Evolutionary conservation across 1,140 invertebrate species (phyloP).

Genomic region (Forficula auricularia): DNA sequence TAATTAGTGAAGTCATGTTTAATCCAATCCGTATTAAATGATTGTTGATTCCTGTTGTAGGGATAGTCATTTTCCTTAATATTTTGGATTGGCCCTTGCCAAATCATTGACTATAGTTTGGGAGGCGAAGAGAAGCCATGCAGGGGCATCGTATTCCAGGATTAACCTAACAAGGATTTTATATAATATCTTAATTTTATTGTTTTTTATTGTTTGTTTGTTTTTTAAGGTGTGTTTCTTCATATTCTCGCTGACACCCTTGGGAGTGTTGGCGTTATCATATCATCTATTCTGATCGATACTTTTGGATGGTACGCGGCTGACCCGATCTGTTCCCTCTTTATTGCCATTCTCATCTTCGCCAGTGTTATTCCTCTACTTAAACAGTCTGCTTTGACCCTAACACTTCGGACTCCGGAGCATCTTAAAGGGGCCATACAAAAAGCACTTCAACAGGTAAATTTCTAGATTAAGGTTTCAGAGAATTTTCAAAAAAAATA

Average conservation of each 20-base stretch:
- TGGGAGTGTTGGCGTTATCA: conserved; percentile 42
- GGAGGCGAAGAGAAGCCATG: too few relatives aligned
- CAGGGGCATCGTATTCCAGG: too few relatives aligned
- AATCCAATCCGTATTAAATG: too few relatives aligned
- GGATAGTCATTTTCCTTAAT: too few relatives aligned
- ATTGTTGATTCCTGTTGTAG: too few relatives aligned
- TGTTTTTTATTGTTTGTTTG: too few relatives aligned
- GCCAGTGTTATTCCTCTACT: conserved; percentile 36
- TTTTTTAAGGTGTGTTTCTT: conserved; percentile 36
- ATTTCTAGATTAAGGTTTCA: neutral
- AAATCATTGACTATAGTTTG: too few relatives aligned
- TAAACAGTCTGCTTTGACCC: conserved; percentile 30
- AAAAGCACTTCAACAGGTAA: conserved; percentile 21
- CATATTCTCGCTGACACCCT: conserved; percentile 44
- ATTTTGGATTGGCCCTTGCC: too few relatives aligned
- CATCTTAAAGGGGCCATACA: conserved; percentile 18
- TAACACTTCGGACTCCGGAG: conserved; percentile 22
- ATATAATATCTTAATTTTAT: too few relatives aligned
- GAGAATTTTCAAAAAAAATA: neutral
- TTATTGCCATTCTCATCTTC: conserved; percentile 39
- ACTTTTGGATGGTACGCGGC: conserved; percentile 39
- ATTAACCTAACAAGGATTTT: too few relatives aligned
- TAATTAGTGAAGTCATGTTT: too few relatives aligned
- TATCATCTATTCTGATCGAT: conserved; percentile 41
- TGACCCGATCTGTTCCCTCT: conserved; percentile 44